Base-by-base conservation (phyloP, 2,888 invertebrate species). In the Teinopalpus imperialis region DNA sequence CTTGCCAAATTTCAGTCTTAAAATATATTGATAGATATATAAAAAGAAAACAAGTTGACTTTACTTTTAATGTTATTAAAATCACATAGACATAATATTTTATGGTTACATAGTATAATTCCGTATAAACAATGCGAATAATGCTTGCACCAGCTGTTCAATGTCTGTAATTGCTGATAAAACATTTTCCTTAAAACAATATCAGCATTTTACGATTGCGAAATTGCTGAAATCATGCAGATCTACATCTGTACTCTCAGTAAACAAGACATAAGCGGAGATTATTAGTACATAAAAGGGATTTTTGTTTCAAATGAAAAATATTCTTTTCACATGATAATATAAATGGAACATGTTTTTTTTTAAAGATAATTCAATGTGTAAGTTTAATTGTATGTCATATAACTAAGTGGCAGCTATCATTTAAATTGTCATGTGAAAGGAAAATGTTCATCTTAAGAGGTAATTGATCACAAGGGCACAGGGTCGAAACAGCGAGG, bases 1-100 rank as follows among this genome's bases (percentile, higher is more conserved):
- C 26, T 6, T 29, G 16, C 3, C 10, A 36, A 27, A 34, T 10
- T 26, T 29, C 24, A 44, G 34, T 43, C 35, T 27, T 43, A 39
- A 21, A 26, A 8, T 32, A 41, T 39, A 18, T 43, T 43, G 32
- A 42, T 20, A 34, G 26, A 26, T 42, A 13, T 18, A 30, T 46
- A 49, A 59, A 47, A 53, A 50, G 59, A 69, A 59, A 47, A 50
- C 51, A 59, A 50, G 56, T 61, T 74, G 70, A 65, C 67, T 75
- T 80, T 76, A 79, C 65, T 81, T 81, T 83, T 83, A 66, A 68
- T 69, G 61, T 82, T 81, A 79, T 82, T 74, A 81, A 83, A 85
- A 83, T 86, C 86, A 86, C 79, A 78, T 83, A 82, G 82, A 85
- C 86, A 85, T 81, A 81, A 79, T 83, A 85, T 85, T 81, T 85